Evolutionary conservation across 2,113 vertebrate species (phyloP), one percentile per base, ranked within the genome.

Genomic region (Melanerpes formicivorus): DNA sequence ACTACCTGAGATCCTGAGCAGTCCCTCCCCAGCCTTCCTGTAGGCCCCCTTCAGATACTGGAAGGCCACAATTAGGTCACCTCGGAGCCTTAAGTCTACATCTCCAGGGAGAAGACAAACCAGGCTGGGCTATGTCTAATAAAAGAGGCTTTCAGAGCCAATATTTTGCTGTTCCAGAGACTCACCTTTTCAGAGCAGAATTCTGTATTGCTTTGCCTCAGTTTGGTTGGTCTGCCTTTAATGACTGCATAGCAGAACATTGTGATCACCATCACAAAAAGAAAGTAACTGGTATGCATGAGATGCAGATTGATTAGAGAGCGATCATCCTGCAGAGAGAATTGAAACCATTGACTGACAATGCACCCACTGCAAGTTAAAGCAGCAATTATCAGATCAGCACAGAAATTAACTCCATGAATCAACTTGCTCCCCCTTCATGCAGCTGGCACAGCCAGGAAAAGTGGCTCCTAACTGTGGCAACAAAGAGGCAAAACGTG

Each of bases 191-290:
- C 99, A 55, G 98, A 97, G 95, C 98, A 99, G 97, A 99, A 99
- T 59, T 99, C 99, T 4, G 98, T 95, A 97, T 95, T 99, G 98
- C 87, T 98, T 95, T 98, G 98, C 87, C 99, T 98, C 87, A 99
- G 96, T 95, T 99, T 99, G 96, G 98, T 99, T 17, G 99, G 99
- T 90, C 99, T 98, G 81, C 99, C 99, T 91, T 99, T 99, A 93
- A 99, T 99, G 95, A 99, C 99, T 86, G 99, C 99, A 88, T 99
- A 99, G 98, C 99, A 99, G 98, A 99, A 99, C 98, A 99, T 99
- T 5, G 99, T 99, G 93, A 99, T 99, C 97, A 99, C 99, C 99
- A 99, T 99, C 97, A 99, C 99, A 55, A 99, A 99, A 79, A 99
- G 98, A 95, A 99, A 99, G 97, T 99, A 99, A 97, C 99, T 99